Evolutionary conservation across 2,888 invertebrate species (phyloP).

Genomic region (Brassicogethes aeneus): DNA sequence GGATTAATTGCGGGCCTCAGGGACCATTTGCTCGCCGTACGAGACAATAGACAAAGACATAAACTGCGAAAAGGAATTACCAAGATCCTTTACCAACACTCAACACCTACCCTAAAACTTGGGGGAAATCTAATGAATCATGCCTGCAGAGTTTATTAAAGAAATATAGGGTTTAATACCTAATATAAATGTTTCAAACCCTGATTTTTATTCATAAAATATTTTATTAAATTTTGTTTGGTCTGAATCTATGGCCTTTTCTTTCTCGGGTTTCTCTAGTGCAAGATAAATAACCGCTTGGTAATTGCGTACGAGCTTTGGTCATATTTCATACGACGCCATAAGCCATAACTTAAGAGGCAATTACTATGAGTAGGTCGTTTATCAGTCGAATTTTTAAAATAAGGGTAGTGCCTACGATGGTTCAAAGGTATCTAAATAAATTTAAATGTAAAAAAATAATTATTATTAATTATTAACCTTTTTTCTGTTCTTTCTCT

Average conservation of each 20-base stretch:
- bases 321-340: conserved; percentile 51
- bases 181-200: too few species aligned
- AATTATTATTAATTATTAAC: too few species aligned
- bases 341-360: conserved; percentile 51
- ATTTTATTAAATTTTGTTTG: too few species aligned
- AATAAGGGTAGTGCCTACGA: conserved; percentile 31
- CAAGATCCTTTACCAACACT: conserved; percentile 27
- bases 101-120: conserved; percentile 34
- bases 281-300: conserved; percentile 46
- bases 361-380: conserved; percentile 52
- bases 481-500: too few species aligned
- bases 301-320: conserved; percentile 51
- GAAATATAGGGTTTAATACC: too few species aligned
- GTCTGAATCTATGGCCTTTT: too few species aligned
- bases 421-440: too few species aligned
- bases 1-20: conserved; percentile 38
- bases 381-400: conserved; percentile 43
- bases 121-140: conserved; percentile 31
- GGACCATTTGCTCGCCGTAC: conserved; percentile 33
- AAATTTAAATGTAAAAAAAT: too few species aligned
- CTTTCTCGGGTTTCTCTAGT: conserved; percentile 28
- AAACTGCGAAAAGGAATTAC: conserved; percentile 34
- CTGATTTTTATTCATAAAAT: too few species aligned
- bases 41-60: conserved; percentile 36
- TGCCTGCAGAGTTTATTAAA: too few species aligned